Evolutionary conservation across 2,797 vertebrate species (phyloP).

Genomic region (Poeciliopsis presidionis): DNA sequence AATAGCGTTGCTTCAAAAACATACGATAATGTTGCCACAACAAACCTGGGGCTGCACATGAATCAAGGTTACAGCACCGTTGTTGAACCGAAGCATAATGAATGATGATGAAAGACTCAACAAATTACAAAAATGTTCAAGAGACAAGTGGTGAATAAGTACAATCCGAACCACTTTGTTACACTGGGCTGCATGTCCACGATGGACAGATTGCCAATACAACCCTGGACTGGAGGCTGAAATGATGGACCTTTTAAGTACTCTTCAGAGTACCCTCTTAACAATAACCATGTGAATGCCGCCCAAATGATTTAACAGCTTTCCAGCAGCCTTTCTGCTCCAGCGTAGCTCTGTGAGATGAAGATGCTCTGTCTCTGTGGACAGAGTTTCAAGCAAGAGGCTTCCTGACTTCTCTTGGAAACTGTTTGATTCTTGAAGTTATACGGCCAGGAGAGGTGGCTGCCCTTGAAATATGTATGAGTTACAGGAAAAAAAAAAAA

Average conservation of each 20-base stretch:
- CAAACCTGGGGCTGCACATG: neutral
- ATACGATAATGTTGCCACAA: neutral
- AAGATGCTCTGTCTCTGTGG: neutral
- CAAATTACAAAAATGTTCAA: neutral
- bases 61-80: neutral
- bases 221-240: neutral
- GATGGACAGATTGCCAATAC: neutral
- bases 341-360: neutral
- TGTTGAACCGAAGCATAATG: neutral
- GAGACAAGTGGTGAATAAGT: neutral
- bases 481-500: neutral
- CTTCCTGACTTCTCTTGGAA: neutral
- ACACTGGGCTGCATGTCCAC: neutral
- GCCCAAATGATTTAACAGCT: neutral
- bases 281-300: neutral
- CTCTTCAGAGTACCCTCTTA: neutral
- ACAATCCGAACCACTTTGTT: neutral
- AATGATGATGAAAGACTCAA: neutral
- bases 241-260: neutral
- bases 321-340: neutral
- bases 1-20: neutral
- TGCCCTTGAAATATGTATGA: conserved; percentile 6
- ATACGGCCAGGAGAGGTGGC: neutral
- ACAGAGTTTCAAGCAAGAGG: neutral
- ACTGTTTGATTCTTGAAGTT: conserved; percentile 1